Evolutionary conservation across 2,888 invertebrate species (phyloP), one percentile per base, ranked within the genome.

Genomic region (Drosophila recens): DNA sequence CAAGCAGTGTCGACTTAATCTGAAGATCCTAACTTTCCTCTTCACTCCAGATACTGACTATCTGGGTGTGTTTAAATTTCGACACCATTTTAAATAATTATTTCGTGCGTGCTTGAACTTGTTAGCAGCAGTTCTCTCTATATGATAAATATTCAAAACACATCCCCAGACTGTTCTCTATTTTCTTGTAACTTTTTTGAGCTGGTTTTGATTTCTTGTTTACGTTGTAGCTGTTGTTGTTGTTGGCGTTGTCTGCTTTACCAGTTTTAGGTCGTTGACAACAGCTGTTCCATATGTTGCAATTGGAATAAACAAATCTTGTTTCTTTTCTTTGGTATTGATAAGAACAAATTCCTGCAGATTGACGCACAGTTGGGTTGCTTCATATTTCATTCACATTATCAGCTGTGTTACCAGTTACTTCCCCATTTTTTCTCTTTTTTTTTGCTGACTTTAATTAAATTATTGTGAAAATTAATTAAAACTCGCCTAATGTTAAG

Each of bases 201-300:
- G 65, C 64, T 71, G 71, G 69, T 74, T 88, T 80, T 77, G 53
- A 52, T 82, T 82, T 82, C 67, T 69, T 62, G 58, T 77, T 74
- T 64, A 42, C 48, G 38, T 38, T 54, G 33, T 40, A 23, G 34
- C 42, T 40, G 45, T 45, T 54, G 33, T 40, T 34, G 34, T 45
- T 40, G 45, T 45, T 64, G 64, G 61, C 57, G 45, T 62, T 40
- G 51, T 33, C 23, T 34, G 40, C 13, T 34, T 45, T 53, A 42
- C n/a, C 46, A 34, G 54, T 57, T 54, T 42, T 45, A 20, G 17
- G 23, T 45, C 45, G 66, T 52, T 62, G 59, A 52, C 51, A 62
- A 62, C 89, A 88, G 88, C 87, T 88, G 83, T 74, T 67, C 56
- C 66, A 33, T 51, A 64, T 86, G 67, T 62, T 75, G 80, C 78